Conservation (phyloP, 2,797 vertebrate genomes). For the Siniperca scherzeri region DNA sequence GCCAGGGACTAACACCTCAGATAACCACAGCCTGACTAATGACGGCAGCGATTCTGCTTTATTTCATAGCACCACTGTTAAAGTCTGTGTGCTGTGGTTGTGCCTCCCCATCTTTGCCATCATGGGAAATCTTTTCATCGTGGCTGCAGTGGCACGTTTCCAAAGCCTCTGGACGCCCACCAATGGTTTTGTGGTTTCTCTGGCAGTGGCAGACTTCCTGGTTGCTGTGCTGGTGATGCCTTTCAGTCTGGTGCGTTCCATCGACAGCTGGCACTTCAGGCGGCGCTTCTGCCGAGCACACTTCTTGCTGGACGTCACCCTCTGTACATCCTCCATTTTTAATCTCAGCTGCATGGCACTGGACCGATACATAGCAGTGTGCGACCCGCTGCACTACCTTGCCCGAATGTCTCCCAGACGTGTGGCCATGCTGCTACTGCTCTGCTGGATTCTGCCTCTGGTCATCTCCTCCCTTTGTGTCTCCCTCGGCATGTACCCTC, state of each 20-base stretch:
- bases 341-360: constrained; percentile 56
- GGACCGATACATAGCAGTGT: constrained; percentile 49
- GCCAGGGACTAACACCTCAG: constrained; percentile 13
- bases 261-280: constrained; percentile 50
- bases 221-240: constrained; percentile 58
- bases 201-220: constrained; percentile 56
- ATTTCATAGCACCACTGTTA: constrained; percentile 12
- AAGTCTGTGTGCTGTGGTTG: constrained; percentile 32
- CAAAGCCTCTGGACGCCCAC: constrained; percentile 37
- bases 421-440: constrained; percentile 34
- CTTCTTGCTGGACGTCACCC: constrained; percentile 46
- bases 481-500: constrained; percentile 14
- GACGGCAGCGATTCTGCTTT: constrained; percentile 1
- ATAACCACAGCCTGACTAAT: not conserved
- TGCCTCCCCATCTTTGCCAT: constrained; percentile 49
- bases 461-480: constrained; percentile 42
- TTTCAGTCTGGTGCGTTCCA: constrained; percentile 48
- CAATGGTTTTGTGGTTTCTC: constrained; percentile 53
- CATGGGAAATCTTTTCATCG: constrained; percentile 53
- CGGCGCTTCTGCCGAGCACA: constrained; percentile 45
- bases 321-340: constrained; percentile 58
- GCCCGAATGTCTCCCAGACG: constrained; percentile 40
- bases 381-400: constrained; percentile 31
- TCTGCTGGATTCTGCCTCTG: constrained; percentile 57
- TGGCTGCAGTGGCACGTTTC: constrained; percentile 43